Evolutionary conservation across 2,797 vertebrate genomes (phyloP), one percentile per base, ranked within the genome.

Genomic region (Phoxinus dragarum): DNA sequence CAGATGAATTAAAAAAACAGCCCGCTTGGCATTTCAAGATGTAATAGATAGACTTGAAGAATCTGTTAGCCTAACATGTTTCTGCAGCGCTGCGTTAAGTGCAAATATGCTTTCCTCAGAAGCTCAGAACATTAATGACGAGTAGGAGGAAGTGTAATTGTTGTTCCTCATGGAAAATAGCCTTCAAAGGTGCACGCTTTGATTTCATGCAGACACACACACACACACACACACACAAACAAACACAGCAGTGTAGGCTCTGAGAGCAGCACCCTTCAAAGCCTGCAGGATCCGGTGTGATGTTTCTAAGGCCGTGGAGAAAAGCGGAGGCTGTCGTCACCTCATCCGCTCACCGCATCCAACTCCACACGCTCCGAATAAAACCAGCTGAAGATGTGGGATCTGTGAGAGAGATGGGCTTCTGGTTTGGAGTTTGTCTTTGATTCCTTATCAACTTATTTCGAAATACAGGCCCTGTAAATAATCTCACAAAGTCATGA

Each of bases 181-280:
- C 31, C 12, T 82, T 85, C 72, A 68, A 52, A 75, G 42, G 27
- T 67, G 17, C 42, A 0, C 23, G 6, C 81, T 83, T 85, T 56
- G 61, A 77, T 86, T 81, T 86, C 36, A 47, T 2, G 14, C 47
- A 59, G 47, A 78, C 31, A n/a, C 69, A 61, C 54, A 72, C 64
- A 21, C 72, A 61, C 40, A 9, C 40, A 42, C 2, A 11, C 27
- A 74, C n/a, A 59, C n/a, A 75, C 82, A 84, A 52, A 84, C 16
- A 27, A 17, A 68, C 49, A 42, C 34, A 21, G 4, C 36, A 59
- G 52, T 72, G 68, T 69, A 40, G 79, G 79, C 81, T 81, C 68
- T 59, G 42, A 86, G 52, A 27, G 27, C 73, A 52, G 84, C 47
- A 23, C 59, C 78, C 86, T 88, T 88, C 84, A 89, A 89, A 89